Percentiles rank a stretch among this genome's conserved stretches.
Evolutionary conservation across 1,140 invertebrate genomes (phyloP).

Genomic region (Tyrophagus putrescentiae): DNA sequence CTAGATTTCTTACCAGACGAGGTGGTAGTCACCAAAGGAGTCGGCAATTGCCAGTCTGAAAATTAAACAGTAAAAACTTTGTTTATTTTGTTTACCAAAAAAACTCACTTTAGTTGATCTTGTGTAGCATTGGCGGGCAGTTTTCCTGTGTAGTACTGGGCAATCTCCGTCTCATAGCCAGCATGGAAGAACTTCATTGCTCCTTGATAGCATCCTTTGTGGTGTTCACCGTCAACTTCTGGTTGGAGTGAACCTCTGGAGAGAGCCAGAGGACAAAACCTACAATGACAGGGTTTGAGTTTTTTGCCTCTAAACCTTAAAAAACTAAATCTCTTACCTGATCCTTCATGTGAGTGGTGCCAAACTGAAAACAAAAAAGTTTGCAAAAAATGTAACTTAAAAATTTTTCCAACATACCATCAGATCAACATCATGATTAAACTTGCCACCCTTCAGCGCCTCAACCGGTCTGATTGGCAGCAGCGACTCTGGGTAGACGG

Average conservation of each 20-base stretch:
- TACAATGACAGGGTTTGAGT: no score
- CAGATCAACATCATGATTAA: conserved; percentile 1
- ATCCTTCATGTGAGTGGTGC: neutral
- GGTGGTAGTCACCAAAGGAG: neutral
- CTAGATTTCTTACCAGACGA: no score
- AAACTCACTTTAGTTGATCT: conserved; percentile 2
- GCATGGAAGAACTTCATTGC: neutral
- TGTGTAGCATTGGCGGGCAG: neutral
- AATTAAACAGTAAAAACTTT: neutral
- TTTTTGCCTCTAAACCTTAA: no score
- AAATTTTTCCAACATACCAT: no score
- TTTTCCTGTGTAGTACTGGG: neutral
- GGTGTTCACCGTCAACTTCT: neutral
- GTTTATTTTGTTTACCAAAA: neutral
- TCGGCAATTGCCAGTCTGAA: neutral
- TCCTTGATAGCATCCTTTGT: neutral
- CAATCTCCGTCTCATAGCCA: neutral
- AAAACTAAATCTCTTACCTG: no score
- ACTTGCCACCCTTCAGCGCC: conserved; percentile 6
- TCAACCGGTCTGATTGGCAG: conserved; percentile 12
- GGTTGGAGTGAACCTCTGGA: neutral
- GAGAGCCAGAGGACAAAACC: neutral
- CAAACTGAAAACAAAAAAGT: neutral
- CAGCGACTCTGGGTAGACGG: neutral
- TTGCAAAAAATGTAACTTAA: no score